These are phyloP conservation scores for Trachelus tabidus DNA, from an alignment of 2,888 invertebrate species.

Conservation along the genomic window DNA sequence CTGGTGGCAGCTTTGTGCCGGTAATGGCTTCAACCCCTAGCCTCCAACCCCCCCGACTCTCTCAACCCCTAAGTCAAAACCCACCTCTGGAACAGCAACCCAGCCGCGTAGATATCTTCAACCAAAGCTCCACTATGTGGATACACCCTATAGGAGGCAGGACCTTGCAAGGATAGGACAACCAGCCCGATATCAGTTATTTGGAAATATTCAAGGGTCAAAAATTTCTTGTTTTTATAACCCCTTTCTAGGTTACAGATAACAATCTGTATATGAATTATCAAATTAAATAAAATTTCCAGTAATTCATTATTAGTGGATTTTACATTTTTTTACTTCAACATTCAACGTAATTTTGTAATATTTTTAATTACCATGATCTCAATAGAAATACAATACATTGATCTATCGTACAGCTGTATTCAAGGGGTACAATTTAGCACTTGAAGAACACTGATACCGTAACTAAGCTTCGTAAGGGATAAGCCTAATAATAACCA, in stretches of 20 bases:
- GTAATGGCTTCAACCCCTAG: conserved; percentile 60
- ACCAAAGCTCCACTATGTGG: conserved; percentile 1
- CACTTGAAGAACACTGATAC: too few species aligned
- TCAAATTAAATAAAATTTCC: background rate
- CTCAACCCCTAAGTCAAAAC: conserved; percentile 22
- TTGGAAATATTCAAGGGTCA: background rate
- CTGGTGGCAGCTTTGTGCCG: conserved; percentile 66
- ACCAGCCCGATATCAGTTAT: background rate
- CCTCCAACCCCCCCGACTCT: conserved; percentile 35
- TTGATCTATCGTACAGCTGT: background rate
- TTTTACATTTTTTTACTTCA: background rate
- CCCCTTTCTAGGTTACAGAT: background rate
- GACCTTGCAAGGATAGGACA: background rate
- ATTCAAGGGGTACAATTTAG: background rate
- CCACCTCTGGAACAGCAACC: conserved; percentile 22
- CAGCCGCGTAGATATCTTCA: conserved; percentile 36
- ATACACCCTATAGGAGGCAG: background rate
- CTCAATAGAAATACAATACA: background rate
- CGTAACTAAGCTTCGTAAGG: too few species aligned
- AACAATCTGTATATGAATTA: background rate
- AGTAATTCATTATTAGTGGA: background rate
- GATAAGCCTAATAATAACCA: too few species aligned
- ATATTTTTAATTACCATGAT: too few species aligned
- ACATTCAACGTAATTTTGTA: too few species aligned
- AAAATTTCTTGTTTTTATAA: background rate